Conservation (phyloP, 2,113 vertebrate species). For the Leptodactylus fuscus region DNA sequence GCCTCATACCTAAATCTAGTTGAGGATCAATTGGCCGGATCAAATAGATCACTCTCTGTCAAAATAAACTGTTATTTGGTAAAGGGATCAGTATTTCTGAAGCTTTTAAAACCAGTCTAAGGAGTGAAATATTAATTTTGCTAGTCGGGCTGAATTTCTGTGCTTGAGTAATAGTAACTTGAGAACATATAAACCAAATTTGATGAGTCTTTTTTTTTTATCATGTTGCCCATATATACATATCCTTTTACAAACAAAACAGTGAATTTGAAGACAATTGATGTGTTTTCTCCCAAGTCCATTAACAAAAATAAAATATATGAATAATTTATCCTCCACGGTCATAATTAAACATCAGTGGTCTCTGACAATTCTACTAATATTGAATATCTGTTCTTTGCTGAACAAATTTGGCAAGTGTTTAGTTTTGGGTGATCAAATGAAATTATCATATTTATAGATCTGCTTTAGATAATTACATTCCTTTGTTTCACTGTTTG, state of each 20-base stretch:
- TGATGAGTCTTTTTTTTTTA: neutral
- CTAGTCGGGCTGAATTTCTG: neutral
- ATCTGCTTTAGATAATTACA: too few species aligned
- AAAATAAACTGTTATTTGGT: neutral
- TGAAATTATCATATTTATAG: too few species aligned
- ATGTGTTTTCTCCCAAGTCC: neutral
- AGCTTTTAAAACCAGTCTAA: neutral
- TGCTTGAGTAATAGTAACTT: neutral
- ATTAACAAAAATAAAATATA: constrained; percentile 34
- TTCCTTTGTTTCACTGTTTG: too few species aligned
- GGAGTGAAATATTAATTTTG: neutral
- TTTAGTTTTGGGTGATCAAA: too few species aligned
- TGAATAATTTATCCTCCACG: constrained; percentile 35
- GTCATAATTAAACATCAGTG: neutral
- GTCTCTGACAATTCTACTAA: neutral
- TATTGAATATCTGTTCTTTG: too few species aligned
- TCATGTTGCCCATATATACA: neutral
- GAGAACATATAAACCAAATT: neutral
- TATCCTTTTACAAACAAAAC: neutral
- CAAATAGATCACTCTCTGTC: neutral
- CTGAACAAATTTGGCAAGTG: too few species aligned
- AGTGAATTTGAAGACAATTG: constrained; percentile 6
- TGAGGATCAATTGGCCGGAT: neutral
- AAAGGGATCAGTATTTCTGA: neutral
- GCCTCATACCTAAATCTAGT: neutral